Conservation (phyloP, 2,888 invertebrate species). For the Drosophila lacicola region DNA sequence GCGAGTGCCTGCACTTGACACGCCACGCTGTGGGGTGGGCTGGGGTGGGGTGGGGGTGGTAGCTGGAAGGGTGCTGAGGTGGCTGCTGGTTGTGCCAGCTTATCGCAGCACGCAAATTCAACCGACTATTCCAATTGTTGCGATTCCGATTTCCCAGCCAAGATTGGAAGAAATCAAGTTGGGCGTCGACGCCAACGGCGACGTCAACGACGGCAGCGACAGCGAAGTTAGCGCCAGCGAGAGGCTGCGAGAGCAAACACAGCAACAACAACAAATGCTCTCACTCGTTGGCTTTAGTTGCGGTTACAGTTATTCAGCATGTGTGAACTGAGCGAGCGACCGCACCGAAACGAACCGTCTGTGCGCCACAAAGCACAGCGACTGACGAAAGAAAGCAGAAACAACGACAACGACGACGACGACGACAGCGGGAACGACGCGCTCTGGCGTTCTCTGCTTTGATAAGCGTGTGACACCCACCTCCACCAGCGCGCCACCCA, state of each 20-base stretch:
- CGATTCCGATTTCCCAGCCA: constrained; percentile 75
- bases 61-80: constrained; percentile 3
- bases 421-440: neutral
- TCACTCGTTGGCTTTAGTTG: constrained; percentile 38
- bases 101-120: constrained; percentile 68
- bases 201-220: constrained; percentile 17
- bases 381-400: constrained; percentile 54
- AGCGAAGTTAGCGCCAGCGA: constrained; percentile 33
- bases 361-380: constrained; percentile 56
- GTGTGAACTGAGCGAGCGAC: constrained; percentile 33
- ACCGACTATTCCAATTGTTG: constrained; percentile 80
- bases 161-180: constrained; percentile 82
- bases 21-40: constrained; percentile 40
- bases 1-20: constrained; percentile 68
- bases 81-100: constrained; percentile 21
- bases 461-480: constrained; percentile 31
- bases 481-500: constrained; percentile 24
- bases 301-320: constrained; percentile 45
- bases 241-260: constrained; percentile 46
- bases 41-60: neutral
- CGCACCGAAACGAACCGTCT: constrained; percentile 50
- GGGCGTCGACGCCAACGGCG: constrained; percentile 43
- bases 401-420: constrained; percentile 24
- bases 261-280: constrained; percentile 17
- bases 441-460: constrained; percentile 14